Base-by-base conservation (phyloP, 2,888 invertebrate genomes). In the Tenthredo mesomela region DNA sequence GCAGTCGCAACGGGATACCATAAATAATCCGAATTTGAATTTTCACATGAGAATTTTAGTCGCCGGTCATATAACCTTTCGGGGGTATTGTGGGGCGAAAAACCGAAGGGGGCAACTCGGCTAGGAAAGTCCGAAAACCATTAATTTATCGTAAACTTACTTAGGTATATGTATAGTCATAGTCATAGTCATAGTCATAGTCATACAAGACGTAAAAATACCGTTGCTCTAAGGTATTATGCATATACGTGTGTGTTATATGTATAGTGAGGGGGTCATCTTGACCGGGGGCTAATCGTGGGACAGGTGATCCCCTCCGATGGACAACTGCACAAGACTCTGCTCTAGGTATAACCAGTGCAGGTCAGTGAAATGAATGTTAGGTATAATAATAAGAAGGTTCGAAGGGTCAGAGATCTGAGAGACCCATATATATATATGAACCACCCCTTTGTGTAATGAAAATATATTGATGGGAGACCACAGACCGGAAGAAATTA, bases 241-340 rank as follows among this genome's bases (percentile, higher is more conserved):
- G 18, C 21, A 54, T 54, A 6, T n/a, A 0, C 18, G n/a, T 71
- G 37, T 40, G 7, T n/a, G 29, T 18, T 18, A 10, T 10, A 29
- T 33, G 58, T 37, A 50, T 29, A 9, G 15, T 40, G 40, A 18
- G 29, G 65, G 82, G 82, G 67, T 25, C 82, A 90, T 91, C 92
- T 92, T 91, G 90, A 92, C 91, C 92, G 91, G 87, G 89, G 89
- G 90, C 91, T 92, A 92, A 92, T 92, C 92, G 89, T 89, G 88
- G 92, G 92, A 82, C 82, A 82, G 82, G 82, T 82, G 82, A 82
- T 67, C 82, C 67, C 47, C 47, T 47, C 33, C 29, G 67, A 29
- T 70, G 67, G 47, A 40, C 43, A 21, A 43, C 71, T 43, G 40
- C 43, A 40, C 37, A 37, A 73, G 21, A 67, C n/a, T n/a, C n/a